These are phyloP conservation scores for Dufourea novaeangliae DNA, from an alignment of 1,140 invertebrate species.

Conservation along the genomic window DNA sequence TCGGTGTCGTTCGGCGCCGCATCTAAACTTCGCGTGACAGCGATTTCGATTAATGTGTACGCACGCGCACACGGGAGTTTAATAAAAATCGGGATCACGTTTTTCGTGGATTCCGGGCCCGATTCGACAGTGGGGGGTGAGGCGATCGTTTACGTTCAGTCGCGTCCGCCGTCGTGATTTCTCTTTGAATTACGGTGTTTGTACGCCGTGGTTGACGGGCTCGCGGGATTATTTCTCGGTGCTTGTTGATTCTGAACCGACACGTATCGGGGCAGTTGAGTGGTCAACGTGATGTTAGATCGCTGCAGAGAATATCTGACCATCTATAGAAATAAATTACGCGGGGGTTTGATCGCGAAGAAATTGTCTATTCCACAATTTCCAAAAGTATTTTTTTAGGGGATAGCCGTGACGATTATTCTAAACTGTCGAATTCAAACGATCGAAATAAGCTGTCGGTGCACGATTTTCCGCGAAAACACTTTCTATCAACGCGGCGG, in stretches of 20 bases:
- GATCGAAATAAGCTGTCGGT: too few relatives aligned
- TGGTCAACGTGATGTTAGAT: too few relatives aligned
- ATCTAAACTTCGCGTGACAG: conserved; percentile 26
- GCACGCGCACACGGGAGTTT: background rate
- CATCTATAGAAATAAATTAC: too few relatives aligned
- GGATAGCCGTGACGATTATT: too few relatives aligned
- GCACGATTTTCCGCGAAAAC: background rate
- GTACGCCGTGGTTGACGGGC: too few relatives aligned
- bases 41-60: conserved; percentile 16
- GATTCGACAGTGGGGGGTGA: background rate
- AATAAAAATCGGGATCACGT: background rate
- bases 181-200: background rate
- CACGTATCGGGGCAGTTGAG: background rate
- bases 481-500: background rate
- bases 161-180: background rate
- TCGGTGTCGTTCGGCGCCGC: conserved; percentile 56
- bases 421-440: too few relatives aligned
- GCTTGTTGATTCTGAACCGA: background rate
- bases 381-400: too few relatives aligned
- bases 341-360: too few relatives aligned
- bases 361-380: too few relatives aligned
- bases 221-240: background rate
- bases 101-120: background rate
- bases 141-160: background rate
- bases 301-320: too few relatives aligned